These are phyloP conservation scores for Callithrix jacchus DNA, from an alignment of 2,113 vertebrate species.

Conservation along the genomic window DNA sequence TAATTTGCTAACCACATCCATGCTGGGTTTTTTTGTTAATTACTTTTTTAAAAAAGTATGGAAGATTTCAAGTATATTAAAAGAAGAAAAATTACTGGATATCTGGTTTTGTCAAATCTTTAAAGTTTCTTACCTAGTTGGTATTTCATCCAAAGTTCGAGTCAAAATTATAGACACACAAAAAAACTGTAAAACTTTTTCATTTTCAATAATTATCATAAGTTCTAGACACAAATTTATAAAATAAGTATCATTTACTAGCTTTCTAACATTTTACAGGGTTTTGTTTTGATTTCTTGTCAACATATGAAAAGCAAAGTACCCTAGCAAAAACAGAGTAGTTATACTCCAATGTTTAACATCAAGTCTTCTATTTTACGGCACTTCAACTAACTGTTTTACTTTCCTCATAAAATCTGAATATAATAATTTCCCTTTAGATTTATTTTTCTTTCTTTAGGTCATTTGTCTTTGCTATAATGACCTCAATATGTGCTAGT, in stretches of 20 bases:
- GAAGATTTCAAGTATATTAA: not conserved
- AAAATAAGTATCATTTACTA: slow-evolving; percentile 1
- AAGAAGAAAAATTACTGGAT: not conserved
- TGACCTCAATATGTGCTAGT: not conserved
- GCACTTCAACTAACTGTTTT: not conserved
- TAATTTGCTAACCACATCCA: not conserved
- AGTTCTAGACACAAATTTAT: not conserved
- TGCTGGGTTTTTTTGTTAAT: not conserved
- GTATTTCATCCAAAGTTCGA: not conserved
- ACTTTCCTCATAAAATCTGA: not conserved
- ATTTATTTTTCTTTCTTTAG: not conserved
- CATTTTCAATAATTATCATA: slow-evolving; percentile 1
- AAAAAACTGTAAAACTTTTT: not conserved
- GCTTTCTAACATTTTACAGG: not conserved
- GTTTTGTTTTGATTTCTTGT: not conserved
- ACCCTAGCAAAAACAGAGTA: not conserved
- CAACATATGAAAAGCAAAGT: not conserved
- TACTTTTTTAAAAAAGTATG: not conserved
- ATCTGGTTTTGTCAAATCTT: not conserved
- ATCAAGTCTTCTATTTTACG: not conserved
- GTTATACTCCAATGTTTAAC: not conserved
- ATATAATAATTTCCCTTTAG: not conserved
- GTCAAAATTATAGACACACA: not conserved
- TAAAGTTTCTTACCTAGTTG: not conserved
- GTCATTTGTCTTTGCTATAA: not conserved